Percentiles rank a stretch among this genome's conserved stretches.
Conservation (phyloP, 1,140 invertebrate genomes). For the Nixonia krombeini region DNA sequence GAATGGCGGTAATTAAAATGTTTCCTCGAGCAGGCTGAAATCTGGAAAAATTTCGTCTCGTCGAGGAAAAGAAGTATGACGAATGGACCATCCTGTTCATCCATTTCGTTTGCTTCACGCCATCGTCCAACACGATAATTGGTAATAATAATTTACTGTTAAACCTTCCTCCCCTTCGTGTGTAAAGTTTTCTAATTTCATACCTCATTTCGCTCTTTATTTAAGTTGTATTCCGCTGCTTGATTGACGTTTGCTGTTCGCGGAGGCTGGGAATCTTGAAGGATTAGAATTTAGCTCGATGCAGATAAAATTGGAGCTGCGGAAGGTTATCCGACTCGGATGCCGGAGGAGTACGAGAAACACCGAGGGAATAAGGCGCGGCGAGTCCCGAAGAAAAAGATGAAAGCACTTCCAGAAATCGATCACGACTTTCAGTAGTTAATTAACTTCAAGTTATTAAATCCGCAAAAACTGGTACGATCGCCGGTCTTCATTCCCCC, state of each 20-base stretch:
- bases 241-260: conserved; percentile 31
- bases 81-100: too few species aligned
- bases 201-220: too few species aligned
- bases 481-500: conserved; percentile 32
- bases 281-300: conserved; percentile 34
- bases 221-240: background rate
- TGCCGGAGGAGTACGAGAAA: conserved; percentile 23
- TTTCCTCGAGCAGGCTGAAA: conserved; percentile 53
- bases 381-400: conserved; percentile 27
- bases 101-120: too few species aligned
- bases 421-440: conserved; percentile 65
- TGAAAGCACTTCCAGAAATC: conserved; percentile 57
- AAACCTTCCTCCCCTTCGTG: too few species aligned
- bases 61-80: background rate
- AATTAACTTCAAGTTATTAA: conserved; percentile 69
- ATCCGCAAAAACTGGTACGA: conserved; percentile 61
- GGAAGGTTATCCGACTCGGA: conserved; percentile 22
- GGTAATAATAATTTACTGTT: too few species aligned
- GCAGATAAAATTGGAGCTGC: conserved; percentile 19
- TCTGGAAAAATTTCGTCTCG: conserved; percentile 8
- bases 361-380: conserved; percentile 20
- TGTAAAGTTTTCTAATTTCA: too few species aligned
- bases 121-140: too few species aligned
- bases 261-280: conserved; percentile 23
- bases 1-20: conserved; percentile 61